Evolutionary conservation across 2,797 vertebrate species (phyloP).

Genomic region (Micromesistius poutassou): DNA sequence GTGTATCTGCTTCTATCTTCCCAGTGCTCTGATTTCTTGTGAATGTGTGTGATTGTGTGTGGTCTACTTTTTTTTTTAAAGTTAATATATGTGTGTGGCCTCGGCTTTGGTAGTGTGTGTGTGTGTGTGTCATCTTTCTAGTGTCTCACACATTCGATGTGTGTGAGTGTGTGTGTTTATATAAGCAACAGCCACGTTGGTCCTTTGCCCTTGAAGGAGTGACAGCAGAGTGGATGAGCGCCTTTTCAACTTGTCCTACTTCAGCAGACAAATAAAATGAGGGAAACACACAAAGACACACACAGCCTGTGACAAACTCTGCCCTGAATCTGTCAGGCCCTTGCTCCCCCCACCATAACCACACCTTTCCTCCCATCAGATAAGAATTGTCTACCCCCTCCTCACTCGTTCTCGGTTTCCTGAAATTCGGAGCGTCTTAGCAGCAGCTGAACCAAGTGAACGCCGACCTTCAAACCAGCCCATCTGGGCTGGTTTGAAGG

Average conservation of each 20-base stretch:
- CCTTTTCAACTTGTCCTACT: slow-evolving; percentile 52
- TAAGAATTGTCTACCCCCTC: slow-evolving; percentile 39
- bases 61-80: neutral
- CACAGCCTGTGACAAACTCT: slow-evolving; percentile 32
- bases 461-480: slow-evolving; percentile 9
- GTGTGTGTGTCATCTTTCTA: slow-evolving; percentile 10
- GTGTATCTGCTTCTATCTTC: slow-evolving; percentile 12
- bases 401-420: slow-evolving; percentile 14
- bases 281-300: slow-evolving; percentile 14
- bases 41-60: slow-evolving; percentile 6
- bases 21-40: slow-evolving; percentile 17
- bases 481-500: slow-evolving; percentile 21
- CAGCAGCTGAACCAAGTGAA: slow-evolving; percentile 12
- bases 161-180: slow-evolving; percentile 26
- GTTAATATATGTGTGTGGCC: slow-evolving; percentile 1
- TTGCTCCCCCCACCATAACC: slow-evolving; percentile 17
- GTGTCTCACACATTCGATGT: neutral
- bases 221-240: slow-evolving; percentile 41
- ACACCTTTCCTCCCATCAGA: slow-evolving; percentile 36
- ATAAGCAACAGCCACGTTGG: slow-evolving; percentile 27
- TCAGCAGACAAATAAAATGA: slow-evolving; percentile 28
- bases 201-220: slow-evolving; percentile 50
- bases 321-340: slow-evolving; percentile 67
- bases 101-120: too few species aligned
- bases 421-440: slow-evolving; percentile 35